phyloP scores from a whole-genome alignment of 2,113 vertebrate genomes.

The Phocoena phocoena region DNA sequence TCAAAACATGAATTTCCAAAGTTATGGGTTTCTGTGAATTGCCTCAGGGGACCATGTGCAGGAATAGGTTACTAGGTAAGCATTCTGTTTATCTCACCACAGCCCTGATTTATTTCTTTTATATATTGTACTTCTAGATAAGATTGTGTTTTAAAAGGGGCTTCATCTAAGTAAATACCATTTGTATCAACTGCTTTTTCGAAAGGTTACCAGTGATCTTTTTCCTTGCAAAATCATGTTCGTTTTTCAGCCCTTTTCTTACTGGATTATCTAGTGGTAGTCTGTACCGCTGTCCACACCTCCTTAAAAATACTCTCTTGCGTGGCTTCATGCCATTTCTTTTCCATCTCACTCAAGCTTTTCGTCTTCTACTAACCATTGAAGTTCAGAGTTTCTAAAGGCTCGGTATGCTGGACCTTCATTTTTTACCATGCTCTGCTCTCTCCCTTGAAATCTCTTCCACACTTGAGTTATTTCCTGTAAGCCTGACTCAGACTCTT shows the following conservation, averaged over 20 bases:
- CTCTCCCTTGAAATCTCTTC: background rate
- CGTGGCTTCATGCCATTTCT: background rate
- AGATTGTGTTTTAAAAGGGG: constrained; percentile 4
- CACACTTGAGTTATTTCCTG: background rate
- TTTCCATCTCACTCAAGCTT: background rate
- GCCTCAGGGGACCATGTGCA: background rate
- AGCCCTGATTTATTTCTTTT: background rate
- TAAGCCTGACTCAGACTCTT: background rate
- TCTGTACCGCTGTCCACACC: background rate
- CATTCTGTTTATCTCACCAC: background rate
- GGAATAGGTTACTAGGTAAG: background rate
- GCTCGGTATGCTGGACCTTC: background rate
- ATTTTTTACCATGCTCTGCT: background rate
- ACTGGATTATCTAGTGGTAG: background rate
- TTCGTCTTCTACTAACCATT: background rate
- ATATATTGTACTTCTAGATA: background rate
- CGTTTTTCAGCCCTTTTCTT: background rate
- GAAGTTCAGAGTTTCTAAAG: background rate
- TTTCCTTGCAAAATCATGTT: constrained; percentile 2
- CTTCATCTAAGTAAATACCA: background rate
- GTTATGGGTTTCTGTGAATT: background rate
- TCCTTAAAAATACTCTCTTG: background rate
- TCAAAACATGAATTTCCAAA: background rate
- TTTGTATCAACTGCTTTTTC: constrained; percentile 37
- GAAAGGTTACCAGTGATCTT: background rate